phyloP scores from a whole-genome alignment of 2,797 vertebrate genomes.

The Oryzias dopingdopingensis region DNA sequence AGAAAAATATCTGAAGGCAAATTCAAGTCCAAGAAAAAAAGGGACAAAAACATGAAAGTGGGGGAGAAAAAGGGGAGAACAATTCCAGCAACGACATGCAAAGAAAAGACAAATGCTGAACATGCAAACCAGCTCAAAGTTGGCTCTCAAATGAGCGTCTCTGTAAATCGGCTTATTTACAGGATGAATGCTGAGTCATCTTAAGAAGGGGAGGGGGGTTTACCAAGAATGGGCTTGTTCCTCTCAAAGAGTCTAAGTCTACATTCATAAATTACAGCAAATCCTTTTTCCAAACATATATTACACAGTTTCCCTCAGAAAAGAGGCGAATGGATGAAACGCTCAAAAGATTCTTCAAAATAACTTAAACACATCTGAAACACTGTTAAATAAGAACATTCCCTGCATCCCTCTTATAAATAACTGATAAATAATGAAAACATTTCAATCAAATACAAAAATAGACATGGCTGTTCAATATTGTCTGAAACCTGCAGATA shows the following conservation, averaged over 20 bases:
- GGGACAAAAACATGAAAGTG: conserved; percentile 61
- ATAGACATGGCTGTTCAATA: conserved; percentile 73
- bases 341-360: conserved; percentile 64
- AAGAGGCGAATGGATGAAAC: conserved; percentile 51
- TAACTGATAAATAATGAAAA: conserved; percentile 67
- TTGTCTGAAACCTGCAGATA: conserved; percentile 77
- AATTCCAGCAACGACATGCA: conserved; percentile 89
- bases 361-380: conserved; percentile 72
- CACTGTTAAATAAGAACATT: conserved; percentile 79
- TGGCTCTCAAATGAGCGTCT: conserved; percentile 73
- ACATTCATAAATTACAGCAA: conserved; percentile 90
- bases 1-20: conserved; percentile 26
- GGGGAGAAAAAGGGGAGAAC: conserved; percentile 67
- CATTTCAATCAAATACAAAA: conserved; percentile 77
- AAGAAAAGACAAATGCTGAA: conserved; percentile 85
- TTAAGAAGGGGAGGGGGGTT: conserved; percentile 63
- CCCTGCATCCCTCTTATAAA: conserved; percentile 82
- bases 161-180: conserved; percentile 85
- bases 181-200: conserved; percentile 76
- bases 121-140: conserved; percentile 83
- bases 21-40: conserved; percentile 38
- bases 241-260: conserved; percentile 86
- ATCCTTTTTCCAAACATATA: conserved; percentile 79
- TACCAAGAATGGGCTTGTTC: conserved; percentile 80
- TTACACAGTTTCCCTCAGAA: conserved; percentile 71